phyloP scores from a whole-genome alignment of 2,797 vertebrate species.

The Poeciliopsis infans region DNA sequence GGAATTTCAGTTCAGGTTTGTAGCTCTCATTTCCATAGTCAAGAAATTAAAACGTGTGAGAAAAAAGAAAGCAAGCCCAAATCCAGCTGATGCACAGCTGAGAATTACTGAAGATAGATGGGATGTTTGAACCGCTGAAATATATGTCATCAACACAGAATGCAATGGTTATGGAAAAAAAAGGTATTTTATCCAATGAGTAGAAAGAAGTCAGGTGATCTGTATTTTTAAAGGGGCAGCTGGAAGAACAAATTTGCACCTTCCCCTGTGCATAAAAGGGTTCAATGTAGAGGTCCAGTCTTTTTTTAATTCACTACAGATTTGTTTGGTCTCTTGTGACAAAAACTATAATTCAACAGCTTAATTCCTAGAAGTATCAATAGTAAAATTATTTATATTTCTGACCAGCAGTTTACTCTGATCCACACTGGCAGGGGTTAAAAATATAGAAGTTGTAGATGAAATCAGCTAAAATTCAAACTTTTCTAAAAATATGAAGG shows the following conservation, averaged over 20 bases:
- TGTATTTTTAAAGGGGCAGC: neutral
- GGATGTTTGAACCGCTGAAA: neutral
- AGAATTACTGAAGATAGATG: neutral
- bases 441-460: neutral
- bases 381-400: neutral
- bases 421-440: neutral
- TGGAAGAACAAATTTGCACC: neutral
- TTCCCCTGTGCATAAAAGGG: neutral
- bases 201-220: neutral
- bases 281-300: neutral
- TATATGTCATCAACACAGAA: neutral
- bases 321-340: neutral
- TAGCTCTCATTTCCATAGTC: neutral
- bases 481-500: neutral
- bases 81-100: neutral
- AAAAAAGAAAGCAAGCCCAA: neutral
- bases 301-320: neutral
- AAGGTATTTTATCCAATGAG: neutral
- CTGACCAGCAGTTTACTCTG: neutral
- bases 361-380: neutral
- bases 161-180: neutral
- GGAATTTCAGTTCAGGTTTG: neutral
- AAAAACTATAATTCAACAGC: neutral
- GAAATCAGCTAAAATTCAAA: neutral
- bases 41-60: neutral